Base-by-base conservation (phyloP, 53 echinoderm and acorn worm species). In the Glandiceps talaboti region DNA sequence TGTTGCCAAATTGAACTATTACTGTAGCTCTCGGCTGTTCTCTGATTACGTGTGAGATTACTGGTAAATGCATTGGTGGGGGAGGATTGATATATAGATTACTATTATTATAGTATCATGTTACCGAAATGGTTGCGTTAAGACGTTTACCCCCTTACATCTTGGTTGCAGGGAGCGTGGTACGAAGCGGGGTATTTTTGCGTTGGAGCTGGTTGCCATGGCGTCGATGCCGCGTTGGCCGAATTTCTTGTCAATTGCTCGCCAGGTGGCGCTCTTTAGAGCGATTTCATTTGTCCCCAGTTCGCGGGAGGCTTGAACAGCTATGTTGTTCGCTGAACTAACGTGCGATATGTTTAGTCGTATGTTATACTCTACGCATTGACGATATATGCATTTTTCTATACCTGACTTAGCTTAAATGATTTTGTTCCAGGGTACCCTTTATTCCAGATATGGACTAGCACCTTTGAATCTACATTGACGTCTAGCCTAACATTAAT, bases 401-500 rank as follows among this genome's bases (percentile, higher is more conserved):
- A 12, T 6, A 45, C 64, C 20, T 45, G 6, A 45, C 20, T 45
- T 6, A 45, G 64, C 64, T 45, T 45, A 20, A 45, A 12, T 20
- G 28, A 82, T 32, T 33, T 64, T 0, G 81, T 73, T 12, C 27
- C 45, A 0, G 33, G 76, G 26, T 72, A 76, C 0, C 31, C 25
- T 0, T 72, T 28, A 26, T 0, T 76, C 83, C 83, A 83, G 0
- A 32, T 64, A 0, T 83, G 12, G 1, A 33, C 28, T 10, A 83
- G 32, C 0, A 26, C 30, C 30, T 25, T 12, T 10, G 83, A 76
- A 27, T 76, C 77, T 29, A 76, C 74, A 26, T 14, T 33, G 14
- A 83, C 83, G 26, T 83, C 74, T 30, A 83, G 76, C 1, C 83
- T 14, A 1, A 33, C 20, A 30, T 83, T 27, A 76, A 31, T 77